Evolutionary conservation across 2,888 invertebrate genomes (phyloP).

Genomic region (Philhelius pedissequus): DNA sequence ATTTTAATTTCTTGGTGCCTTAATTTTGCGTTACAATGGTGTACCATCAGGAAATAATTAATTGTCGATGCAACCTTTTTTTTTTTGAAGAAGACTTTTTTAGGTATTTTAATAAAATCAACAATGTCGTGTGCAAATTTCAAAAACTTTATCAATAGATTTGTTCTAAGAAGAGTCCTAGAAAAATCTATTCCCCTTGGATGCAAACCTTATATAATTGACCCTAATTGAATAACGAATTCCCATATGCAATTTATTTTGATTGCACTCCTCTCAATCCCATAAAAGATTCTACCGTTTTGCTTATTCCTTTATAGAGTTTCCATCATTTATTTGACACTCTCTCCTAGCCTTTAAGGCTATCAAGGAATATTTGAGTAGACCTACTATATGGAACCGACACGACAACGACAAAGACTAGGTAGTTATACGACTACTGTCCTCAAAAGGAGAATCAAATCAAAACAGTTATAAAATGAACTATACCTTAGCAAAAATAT

Average conservation of each 20-base stretch:
- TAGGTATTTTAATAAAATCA: too few relatives aligned
- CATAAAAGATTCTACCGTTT: constrained; percentile 26
- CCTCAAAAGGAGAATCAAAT: constrained; percentile 58
- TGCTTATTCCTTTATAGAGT: not conserved
- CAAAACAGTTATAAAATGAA: constrained; percentile 46
- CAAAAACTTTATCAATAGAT: too few relatives aligned
- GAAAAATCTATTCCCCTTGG: too few relatives aligned
- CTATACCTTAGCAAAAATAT: not conserved
- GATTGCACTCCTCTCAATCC: constrained; percentile 35
- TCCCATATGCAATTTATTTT: constrained; percentile 55
- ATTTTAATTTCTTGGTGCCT: too few relatives aligned
- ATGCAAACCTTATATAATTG: not conserved
- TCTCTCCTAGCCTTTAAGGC: constrained; percentile 13
- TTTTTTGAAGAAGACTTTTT: too few relatives aligned
- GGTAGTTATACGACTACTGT: not conserved
- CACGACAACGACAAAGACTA: not conserved
- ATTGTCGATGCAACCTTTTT: too few relatives aligned
- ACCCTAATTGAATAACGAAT: constrained; percentile 31
- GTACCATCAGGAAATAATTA: too few relatives aligned
- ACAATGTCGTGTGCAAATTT: too few relatives aligned
- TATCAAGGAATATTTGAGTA: constrained; percentile 42
- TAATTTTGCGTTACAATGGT: too few relatives aligned
- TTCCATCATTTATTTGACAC: constrained; percentile 1
- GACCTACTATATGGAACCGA: constrained; percentile 15
- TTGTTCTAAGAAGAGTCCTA: too few relatives aligned